Evolutionary conservation across 2,797 vertebrate genomes (phyloP), one percentile per base, ranked within the genome.

Genomic region (Pangasius sanitwongsei): DNA sequence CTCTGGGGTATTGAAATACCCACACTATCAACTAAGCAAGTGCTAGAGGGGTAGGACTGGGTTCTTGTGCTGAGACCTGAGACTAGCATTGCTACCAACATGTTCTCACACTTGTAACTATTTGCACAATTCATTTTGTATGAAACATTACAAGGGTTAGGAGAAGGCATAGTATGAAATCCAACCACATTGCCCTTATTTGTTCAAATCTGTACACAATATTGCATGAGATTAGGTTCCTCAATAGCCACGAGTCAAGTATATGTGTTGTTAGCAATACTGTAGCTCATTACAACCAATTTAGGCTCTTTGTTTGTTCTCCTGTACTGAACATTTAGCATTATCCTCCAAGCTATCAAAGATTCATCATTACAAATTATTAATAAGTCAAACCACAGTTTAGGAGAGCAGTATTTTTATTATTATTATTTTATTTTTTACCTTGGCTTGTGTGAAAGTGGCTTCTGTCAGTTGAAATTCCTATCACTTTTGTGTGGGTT

Each of bases 401-500:
- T 78, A 11, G 70, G 37, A 72, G 37, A 41, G 37, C 65, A 69
- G 3, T 31, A n/a, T 1, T 61, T 25, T 61, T 20, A 20, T 61
- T 61, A 23, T 65, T 44, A 44, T 23, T 65, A 28, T 65, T 65
- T 65, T 28, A 28, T 77, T n/a, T 75, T 13, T 1, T n/a, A 75
- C 6, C 2, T 11, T 57, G 53, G 12, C 59, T 85, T 72, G 67
- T 34, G n/a, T 85, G 50, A 53, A 85, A 85, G 44, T 44, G 44
- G 44, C 44, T 44, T 69, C 44, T 53, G 18, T 69, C 28, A 69
- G 83, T 50, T 85, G 50, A 85, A 85, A 57, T 41, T 70, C 48
- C 59, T 48, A 20, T 70, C 12, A 34, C 18, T 85, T 69, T 70
- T 85, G 84, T 18, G 84, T 85, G 84, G 48, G 48, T 72, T 85